Conservation (phyloP, 2,113 vertebrate genomes). For the Marcusenius ussheri region DNA sequence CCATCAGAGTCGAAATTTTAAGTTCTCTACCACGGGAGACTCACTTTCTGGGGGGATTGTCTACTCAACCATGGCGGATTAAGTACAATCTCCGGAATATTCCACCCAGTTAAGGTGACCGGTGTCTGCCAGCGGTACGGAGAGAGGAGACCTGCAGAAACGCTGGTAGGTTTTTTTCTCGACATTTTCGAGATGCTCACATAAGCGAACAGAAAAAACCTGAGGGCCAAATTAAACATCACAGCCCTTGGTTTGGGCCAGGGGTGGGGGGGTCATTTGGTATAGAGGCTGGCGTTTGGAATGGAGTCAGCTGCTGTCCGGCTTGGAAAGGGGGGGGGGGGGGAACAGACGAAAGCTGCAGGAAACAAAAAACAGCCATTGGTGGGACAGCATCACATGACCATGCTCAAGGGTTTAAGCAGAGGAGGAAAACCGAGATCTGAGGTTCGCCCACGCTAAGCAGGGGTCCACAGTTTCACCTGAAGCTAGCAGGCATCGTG, state of each 20-base stretch:
- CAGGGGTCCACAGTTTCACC: not conserved
- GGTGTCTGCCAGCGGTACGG: not conserved
- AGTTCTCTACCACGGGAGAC: not conserved
- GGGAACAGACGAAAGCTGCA: not conserved
- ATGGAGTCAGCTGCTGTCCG: not conserved
- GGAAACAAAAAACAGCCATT: not conserved
- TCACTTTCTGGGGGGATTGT: not conserved
- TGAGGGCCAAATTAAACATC: not conserved
- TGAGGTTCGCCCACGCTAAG: not conserved
- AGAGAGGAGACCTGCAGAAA: not conserved
- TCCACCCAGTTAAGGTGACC: constrained; percentile 6
- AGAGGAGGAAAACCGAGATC: not conserved
- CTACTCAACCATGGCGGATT: not conserved
- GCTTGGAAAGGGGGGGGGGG: not conserved
- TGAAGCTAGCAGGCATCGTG: not conserved
- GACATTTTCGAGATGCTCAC: not conserved
- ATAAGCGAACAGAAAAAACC: not conserved
- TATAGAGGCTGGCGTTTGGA: not conserved
- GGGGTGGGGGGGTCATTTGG: not conserved
- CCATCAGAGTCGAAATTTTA: not conserved
- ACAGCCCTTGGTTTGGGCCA: not conserved
- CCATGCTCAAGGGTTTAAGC: not conserved
- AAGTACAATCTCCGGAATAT: constrained; percentile 12
- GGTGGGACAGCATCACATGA: not conserved
- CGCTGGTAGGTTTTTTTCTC: not conserved